These are phyloP conservation scores for Ceratina australensis DNA, from an alignment of 1,140 invertebrate genomes.

Conservation along the genomic window DNA sequence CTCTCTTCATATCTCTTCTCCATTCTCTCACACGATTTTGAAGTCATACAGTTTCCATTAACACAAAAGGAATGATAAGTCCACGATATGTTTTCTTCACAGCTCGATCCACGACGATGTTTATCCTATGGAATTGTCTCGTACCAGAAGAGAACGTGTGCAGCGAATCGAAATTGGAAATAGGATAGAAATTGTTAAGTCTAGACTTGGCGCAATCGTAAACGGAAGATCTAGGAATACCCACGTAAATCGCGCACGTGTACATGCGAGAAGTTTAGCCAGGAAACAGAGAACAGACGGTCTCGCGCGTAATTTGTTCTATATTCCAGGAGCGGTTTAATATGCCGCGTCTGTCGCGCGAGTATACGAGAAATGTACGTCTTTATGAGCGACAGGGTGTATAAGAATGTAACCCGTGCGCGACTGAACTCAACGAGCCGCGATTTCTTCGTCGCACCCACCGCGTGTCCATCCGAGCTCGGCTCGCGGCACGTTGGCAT, in stretches of 20 bases:
- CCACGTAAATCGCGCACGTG: neutral
- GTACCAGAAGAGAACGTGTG: neutral
- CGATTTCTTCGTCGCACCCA: conserved; percentile 19
- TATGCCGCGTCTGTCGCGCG: neutral
- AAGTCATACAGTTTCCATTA: too few relatives aligned
- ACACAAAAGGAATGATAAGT: too few relatives aligned
- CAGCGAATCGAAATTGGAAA: neutral
- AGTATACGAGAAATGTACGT: conserved; percentile 25
- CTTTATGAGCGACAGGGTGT: conserved; percentile 37
- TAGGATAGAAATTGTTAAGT: neutral
- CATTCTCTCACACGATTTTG: too few relatives aligned
- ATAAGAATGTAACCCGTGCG: conserved; percentile 34
- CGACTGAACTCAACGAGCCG: conserved; percentile 31
- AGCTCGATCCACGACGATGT: too few relatives aligned
- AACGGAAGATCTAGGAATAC: conserved; percentile 14
- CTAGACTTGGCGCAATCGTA: conserved; percentile 7
- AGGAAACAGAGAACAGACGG: conserved; percentile 3
- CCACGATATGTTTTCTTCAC: too few relatives aligned
- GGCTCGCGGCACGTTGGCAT: conserved; percentile 38
- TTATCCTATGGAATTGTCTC: too few relatives aligned
- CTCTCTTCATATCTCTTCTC: too few relatives aligned
- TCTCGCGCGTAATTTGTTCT: conserved; percentile 39
- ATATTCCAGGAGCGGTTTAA: conserved; percentile 32
- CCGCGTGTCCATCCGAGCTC: conserved; percentile 22
- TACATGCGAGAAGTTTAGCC: conserved; percentile 9